These are phyloP conservation scores for Gallinago stenura DNA, from an alignment of 2,797 vertebrate species.

Conservation along the genomic window DNA sequence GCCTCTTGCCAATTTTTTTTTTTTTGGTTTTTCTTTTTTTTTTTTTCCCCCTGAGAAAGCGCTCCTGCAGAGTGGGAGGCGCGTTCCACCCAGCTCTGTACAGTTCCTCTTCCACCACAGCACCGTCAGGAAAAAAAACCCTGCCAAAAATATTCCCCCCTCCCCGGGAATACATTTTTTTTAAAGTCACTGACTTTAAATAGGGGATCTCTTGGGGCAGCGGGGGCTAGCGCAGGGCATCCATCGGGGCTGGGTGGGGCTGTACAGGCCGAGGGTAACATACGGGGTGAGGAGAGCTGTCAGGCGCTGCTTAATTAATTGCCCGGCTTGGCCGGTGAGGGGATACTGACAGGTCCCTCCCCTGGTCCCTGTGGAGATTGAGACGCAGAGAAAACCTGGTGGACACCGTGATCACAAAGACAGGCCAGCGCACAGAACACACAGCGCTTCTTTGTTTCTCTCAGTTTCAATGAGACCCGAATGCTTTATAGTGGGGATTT, in stretches of 20 bases:
- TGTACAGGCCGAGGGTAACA: neutral
- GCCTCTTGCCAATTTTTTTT: neutral
- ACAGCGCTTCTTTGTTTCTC: conserved; percentile 64
- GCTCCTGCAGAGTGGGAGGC: neutral
- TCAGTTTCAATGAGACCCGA: conserved; percentile 76
- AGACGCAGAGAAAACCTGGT: neutral
- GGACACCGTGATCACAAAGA: neutral
- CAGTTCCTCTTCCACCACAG: neutral
- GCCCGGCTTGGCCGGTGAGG: neutral
- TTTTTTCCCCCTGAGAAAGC: neutral
- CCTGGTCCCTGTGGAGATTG: neutral
- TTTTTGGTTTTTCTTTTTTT: neutral
- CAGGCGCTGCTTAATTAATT: neutral
- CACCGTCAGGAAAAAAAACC: neutral
- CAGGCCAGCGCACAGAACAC: neutral
- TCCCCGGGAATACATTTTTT: rapidly evolving
- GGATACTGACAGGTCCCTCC: neutral
- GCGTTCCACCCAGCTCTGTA: rapidly evolving
- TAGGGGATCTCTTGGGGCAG: neutral
- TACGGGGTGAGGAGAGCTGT: neutral
- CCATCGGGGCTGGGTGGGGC: neutral
- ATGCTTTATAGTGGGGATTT: conserved; percentile 80
- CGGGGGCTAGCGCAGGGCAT: rapidly evolving
- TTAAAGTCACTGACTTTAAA: neutral
- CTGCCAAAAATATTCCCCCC: neutral